Conservation (phyloP, 2,888 invertebrate genomes). For the Trissolcus japonicus region DNA sequence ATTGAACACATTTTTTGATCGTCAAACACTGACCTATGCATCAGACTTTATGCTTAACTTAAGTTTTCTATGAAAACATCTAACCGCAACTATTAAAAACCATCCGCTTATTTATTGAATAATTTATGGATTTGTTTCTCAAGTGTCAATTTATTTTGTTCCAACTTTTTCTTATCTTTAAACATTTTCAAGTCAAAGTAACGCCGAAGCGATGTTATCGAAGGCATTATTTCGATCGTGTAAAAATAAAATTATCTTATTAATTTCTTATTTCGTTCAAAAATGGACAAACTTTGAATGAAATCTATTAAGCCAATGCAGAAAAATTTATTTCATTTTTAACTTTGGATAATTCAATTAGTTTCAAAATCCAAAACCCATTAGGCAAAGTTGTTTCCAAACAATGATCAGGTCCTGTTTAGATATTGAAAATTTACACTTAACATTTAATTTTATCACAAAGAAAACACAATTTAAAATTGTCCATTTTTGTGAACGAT, state of each 20-base stretch:
- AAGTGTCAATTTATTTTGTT: neutral
- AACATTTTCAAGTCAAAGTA: slow-evolving; percentile 19
- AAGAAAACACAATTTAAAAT: slow-evolving; percentile 10
- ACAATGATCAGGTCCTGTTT: too few relatives aligned
- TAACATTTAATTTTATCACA: neutral
- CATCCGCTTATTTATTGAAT: slow-evolving; percentile 12
- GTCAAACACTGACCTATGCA: slow-evolving; percentile 5
- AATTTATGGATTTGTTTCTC: slow-evolving; percentile 15
- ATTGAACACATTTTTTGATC: slow-evolving; percentile 5
- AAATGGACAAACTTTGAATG: slow-evolving; percentile 24
- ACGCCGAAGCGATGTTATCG: slow-evolving; percentile 28
- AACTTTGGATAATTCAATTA: too few relatives aligned
- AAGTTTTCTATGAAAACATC: slow-evolving; percentile 43
- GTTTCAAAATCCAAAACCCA: too few relatives aligned
- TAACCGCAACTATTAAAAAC: slow-evolving; percentile 45
- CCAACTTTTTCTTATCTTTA: neutral
- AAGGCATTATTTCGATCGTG: slow-evolving; percentile 36
- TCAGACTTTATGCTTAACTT: slow-evolving; percentile 37
- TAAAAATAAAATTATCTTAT: slow-evolving; percentile 39
- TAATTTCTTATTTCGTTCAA: slow-evolving; percentile 21
- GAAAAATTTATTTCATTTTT: neutral
- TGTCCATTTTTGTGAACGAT: slow-evolving; percentile 25
- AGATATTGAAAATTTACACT: neutral
- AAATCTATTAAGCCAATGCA: neutral
- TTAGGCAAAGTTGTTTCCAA: too few relatives aligned